Conservation (phyloP, 2,113 vertebrate species). For the Anarrhichthys ocellatus region DNA sequence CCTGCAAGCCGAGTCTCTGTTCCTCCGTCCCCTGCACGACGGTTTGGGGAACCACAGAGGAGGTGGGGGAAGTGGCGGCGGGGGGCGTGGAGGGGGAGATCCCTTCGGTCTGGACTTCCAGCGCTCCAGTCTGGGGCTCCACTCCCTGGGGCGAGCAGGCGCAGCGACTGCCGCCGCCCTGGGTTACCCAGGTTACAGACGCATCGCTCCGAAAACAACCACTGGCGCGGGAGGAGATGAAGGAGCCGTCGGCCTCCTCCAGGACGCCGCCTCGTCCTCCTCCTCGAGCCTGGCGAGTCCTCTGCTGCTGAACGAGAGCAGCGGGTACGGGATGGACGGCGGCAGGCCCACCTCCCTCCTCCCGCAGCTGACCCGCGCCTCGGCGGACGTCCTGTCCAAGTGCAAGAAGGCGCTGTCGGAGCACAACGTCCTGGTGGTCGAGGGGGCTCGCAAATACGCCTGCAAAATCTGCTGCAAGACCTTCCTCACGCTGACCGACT, state of each 20-base stretch:
- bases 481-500: conserved; percentile 96
- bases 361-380: conserved; percentile 93
- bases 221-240: conserved; percentile 83
- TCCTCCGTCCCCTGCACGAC: conserved; percentile 90
- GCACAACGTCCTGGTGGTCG: conserved; percentile 97
- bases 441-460: conserved; percentile 96
- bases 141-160: conserved; percentile 87
- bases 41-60: conserved; percentile 80
- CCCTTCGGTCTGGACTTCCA: conserved; percentile 93
- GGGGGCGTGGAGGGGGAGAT: conserved; percentile 76
- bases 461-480: conserved; percentile 99
- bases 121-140: conserved; percentile 88
- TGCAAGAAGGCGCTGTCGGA: conserved; percentile 98
- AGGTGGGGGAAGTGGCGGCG: conserved; percentile 73
- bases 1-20: conserved; percentile 86
- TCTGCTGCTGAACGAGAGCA: conserved; percentile 86
- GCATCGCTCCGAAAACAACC: conserved; percentile 92
- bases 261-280: conserved; percentile 82
- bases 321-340: conserved; percentile 79
- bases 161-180: conserved; percentile 42
- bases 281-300: conserved; percentile 78
- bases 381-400: conserved; percentile 96
- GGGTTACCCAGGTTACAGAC: conserved; percentile 91
- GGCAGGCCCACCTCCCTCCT: conserved; percentile 79
- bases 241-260: conserved; percentile 83